These are phyloP conservation scores for Pterocles orientalis DNA, from an alignment of 2,113 vertebrate genomes.

Conservation along the genomic window DNA sequence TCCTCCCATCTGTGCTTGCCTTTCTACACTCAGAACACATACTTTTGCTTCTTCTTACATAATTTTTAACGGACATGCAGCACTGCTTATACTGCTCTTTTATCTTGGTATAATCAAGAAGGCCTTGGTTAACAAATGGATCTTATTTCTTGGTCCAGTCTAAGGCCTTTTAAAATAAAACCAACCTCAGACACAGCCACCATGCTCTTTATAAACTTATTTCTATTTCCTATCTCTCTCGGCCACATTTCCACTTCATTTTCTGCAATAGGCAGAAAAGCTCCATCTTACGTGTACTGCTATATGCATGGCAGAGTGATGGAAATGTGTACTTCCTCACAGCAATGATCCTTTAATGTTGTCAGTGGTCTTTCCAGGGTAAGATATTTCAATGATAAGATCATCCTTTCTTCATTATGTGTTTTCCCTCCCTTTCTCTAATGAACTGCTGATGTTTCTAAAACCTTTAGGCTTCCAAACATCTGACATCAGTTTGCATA, in stretches of 20 bases:
- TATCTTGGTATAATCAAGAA: neutral
- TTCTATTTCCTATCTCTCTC: neutral
- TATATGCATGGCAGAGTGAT: neutral
- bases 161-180: neutral
- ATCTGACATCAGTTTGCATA: neutral
- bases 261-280: neutral
- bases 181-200: neutral
- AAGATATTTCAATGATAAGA: conserved; percentile 32
- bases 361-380: neutral
- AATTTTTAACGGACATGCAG: neutral
- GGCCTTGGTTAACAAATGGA: neutral
- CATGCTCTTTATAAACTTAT: neutral
- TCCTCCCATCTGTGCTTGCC: rapidly evolving
- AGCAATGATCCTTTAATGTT: neutral
- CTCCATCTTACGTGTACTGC: neutral
- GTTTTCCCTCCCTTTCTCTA: conserved; percentile 25
- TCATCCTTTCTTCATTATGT: neutral
- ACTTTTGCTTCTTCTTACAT: neutral
- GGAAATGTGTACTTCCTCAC: neutral
- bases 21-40: neutral
- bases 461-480: neutral
- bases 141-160: neutral
- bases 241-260: neutral
- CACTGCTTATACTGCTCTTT: neutral
- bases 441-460: conserved; percentile 4